A percentile compares a stretch with the other conserved stretches of the same genome.
Conservation (phyloP, 2,797 vertebrate species). For the Melanogrammus aeglefinus region DNA sequence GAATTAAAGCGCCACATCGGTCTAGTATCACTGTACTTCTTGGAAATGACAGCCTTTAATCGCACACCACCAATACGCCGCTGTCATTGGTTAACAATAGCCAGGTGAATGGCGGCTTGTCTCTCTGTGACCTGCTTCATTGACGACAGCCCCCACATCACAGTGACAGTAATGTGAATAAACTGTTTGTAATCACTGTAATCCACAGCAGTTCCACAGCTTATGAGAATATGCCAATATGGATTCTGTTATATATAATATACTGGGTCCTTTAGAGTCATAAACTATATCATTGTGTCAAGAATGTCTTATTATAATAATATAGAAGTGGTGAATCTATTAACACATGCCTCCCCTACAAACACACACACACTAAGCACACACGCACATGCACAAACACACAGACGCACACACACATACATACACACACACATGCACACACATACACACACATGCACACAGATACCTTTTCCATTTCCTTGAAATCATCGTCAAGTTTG, state of each 20-base stretch:
- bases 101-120: no score
- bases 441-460: neutral
- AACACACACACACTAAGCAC: constrained; percentile 8
- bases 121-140: no score
- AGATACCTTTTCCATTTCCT: constrained; percentile 93
- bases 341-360: neutral
- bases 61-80: no score
- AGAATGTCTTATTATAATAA: no score
- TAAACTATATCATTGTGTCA: no score
- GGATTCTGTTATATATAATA: neutral
- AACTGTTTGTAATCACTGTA: no score
- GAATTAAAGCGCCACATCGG: neutral
- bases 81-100: neutral
- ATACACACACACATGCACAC: neutral
- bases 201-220: no score
- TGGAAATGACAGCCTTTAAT: no score
- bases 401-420: constrained; percentile 1
- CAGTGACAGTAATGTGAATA: no score
- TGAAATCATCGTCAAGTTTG: constrained; percentile 94
- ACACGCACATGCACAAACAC: neutral
- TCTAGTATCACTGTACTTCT: neutral
- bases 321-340: neutral
- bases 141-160: no score
- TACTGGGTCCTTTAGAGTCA: neutral
- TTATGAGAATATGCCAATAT: neutral